Evolutionary conservation across 1,140 invertebrate species (phyloP).

Genomic region (Amyelois transitella): DNA sequence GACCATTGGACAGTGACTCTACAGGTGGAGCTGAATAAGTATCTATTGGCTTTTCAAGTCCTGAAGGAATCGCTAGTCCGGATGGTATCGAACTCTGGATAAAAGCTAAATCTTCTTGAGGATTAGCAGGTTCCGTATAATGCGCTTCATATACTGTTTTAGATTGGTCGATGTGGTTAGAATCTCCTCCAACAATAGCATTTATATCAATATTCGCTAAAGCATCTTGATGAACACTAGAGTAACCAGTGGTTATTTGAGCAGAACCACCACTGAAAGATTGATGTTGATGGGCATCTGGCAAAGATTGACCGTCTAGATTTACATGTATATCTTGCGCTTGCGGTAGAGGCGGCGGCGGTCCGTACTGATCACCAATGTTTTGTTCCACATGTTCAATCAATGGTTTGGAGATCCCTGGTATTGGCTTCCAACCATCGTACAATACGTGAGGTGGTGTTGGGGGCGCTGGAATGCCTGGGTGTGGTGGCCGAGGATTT

Average conservation of each 20-base stretch:
- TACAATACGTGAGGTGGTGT: conserved; percentile 85
- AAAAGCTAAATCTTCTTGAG: conserved; percentile 27
- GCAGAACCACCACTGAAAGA: conserved; percentile 27
- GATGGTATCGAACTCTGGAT: conserved; percentile 24
- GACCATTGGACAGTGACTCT: conserved; percentile 66
- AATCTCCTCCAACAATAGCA: conserved; percentile 64
- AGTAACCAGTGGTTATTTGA: conserved; percentile 54
- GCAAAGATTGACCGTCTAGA: conserved; percentile 33
- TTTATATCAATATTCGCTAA: conserved; percentile 66
- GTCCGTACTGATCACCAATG: conserved; percentile 43
- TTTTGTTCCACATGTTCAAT: conserved; percentile 30
- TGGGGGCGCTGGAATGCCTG: conserved; percentile 81
- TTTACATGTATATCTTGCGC: conserved; percentile 43
- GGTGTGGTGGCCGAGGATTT: conserved; percentile 73
- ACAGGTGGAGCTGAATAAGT: conserved; percentile 71
- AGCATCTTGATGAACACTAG: conserved; percentile 63
- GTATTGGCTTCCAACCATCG: conserved; percentile 89
- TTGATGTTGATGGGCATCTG: conserved; percentile 26
- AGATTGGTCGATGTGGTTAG: conserved; percentile 67
- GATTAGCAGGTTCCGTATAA: conserved; percentile 52
- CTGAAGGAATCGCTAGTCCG: conserved; percentile 1
- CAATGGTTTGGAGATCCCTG: conserved; percentile 72
- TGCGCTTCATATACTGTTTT: conserved; percentile 72
- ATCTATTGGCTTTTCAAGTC: conserved; percentile 47
- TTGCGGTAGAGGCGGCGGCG: conserved; percentile 41